phyloP scores from a whole-genome alignment of 1,140 invertebrate species.

The Stegodyphus mimosarum region DNA sequence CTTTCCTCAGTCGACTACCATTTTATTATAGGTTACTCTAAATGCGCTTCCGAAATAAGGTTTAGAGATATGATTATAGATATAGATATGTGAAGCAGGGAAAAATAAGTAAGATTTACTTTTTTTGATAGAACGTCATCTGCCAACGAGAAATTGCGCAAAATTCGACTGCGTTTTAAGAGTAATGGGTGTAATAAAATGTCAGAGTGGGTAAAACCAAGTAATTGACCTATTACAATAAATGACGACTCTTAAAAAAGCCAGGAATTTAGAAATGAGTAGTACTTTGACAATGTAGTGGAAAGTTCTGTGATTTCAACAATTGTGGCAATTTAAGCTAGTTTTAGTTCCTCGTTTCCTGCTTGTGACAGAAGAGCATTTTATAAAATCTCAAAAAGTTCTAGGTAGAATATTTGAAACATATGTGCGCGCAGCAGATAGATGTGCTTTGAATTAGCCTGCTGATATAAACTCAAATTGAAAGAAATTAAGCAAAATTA shows the following conservation, averaged over 20 bases:
- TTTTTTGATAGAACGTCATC: not conserved
- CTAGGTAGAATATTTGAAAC: too few relatives aligned
- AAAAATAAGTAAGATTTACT: not conserved
- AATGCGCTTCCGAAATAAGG: conserved; percentile 7
- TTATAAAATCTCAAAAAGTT: too few relatives aligned
- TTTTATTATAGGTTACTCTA: conserved; percentile 21
- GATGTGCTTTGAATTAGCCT: too few relatives aligned
- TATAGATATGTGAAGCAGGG: conserved; percentile 30
- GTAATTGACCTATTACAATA: conserved; percentile 28
- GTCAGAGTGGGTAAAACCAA: conserved; percentile 11
- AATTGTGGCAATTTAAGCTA: too few relatives aligned
- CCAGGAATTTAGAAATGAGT: too few relatives aligned
- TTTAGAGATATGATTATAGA: conserved; percentile 49
- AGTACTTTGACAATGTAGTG: too few relatives aligned
- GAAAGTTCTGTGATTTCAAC: too few relatives aligned
- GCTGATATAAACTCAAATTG: too few relatives aligned
- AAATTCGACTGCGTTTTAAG: not conserved
- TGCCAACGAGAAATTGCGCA: not conserved
- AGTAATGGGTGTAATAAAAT: conserved; percentile 53
- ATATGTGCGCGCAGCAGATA: too few relatives aligned
- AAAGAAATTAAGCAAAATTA: too few relatives aligned
- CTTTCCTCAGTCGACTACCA: not conserved
- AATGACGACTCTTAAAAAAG: not conserved
- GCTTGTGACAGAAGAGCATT: too few relatives aligned
- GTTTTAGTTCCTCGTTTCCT: too few relatives aligned